Percentiles rank a stretch among this genome's conserved stretches.
These are phyloP conservation scores for Tricholaema leucomelas DNA, from an alignment of 2,113 vertebrate genomes.

Conservation along the genomic window DNA sequence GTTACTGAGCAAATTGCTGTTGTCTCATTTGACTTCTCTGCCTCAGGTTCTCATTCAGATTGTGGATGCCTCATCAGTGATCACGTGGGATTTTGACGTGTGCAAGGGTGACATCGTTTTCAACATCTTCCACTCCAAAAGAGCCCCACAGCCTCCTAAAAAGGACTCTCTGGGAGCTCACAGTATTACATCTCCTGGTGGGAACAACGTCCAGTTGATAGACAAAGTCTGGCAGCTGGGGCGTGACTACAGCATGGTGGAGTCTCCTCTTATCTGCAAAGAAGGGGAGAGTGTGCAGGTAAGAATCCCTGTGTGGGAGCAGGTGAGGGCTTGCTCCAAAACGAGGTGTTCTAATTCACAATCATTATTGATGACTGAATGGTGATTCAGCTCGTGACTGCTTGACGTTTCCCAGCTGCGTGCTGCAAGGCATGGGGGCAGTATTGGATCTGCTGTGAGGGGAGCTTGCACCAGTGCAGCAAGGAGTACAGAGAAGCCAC, in stretches of 20 bases:
- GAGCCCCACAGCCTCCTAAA: conserved; percentile 85
- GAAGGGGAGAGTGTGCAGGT: conserved; percentile 99
- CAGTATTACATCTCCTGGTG: conserved; percentile 82
- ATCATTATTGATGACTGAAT: not conserved
- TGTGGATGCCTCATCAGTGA: conserved; percentile 89
- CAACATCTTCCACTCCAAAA: conserved; percentile 93
- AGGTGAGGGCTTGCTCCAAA: not conserved
- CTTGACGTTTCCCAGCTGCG: not conserved
- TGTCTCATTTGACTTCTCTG: not conserved
- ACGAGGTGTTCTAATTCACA: not conserved
- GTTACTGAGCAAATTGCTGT: not conserved
- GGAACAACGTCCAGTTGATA: conserved; percentile 87
- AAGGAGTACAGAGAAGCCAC: not conserved
- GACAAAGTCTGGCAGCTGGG: conserved; percentile 90
- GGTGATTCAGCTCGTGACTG: conserved; percentile 27
- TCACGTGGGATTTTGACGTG: conserved; percentile 98
- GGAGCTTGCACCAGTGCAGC: not conserved
- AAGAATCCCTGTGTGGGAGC: conserved; percentile 58
- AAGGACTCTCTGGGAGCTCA: conserved; percentile 86
- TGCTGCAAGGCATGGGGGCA: not conserved
- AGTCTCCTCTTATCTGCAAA: conserved; percentile 87
- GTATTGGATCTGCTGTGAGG: not conserved
- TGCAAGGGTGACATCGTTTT: conserved; percentile 94
- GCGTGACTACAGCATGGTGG: conserved; percentile 94
- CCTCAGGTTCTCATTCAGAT: conserved; percentile 90